phyloP scores from a whole-genome alignment of 2,888 invertebrate genomes.

The Operophtera brumata region DNA sequence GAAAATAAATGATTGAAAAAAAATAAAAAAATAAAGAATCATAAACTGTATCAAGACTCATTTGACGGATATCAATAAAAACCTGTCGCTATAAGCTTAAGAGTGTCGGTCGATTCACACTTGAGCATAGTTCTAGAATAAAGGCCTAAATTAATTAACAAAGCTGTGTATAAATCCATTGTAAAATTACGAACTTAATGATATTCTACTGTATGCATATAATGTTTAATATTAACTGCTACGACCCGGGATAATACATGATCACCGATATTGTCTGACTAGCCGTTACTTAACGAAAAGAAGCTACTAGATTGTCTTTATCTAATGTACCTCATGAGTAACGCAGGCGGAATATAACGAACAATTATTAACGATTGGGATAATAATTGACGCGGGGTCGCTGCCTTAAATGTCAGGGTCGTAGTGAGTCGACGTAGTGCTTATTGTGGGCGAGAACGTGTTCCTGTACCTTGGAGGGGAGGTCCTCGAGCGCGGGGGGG shows the following conservation, averaged over 20 bases:
- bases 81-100: too few relatives aligned
- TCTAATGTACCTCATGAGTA: background rate
- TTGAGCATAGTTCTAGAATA: too few relatives aligned
- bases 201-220: too few relatives aligned
- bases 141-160: too few relatives aligned
- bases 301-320: conserved; percentile 1
- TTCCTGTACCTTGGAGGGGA: conserved; percentile 58
- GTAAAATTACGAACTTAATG: too few relatives aligned
- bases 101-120: too few relatives aligned
- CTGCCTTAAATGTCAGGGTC: conserved; percentile 49
- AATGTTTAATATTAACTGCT: too few relatives aligned
- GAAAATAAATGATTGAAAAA: too few relatives aligned
- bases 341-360: conserved; percentile 7
- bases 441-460: conserved; percentile 62
- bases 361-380: background rate
- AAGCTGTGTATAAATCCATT: too few relatives aligned
- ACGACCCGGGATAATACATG: background rate
- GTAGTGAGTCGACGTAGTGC: conserved; percentile 53
- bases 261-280: conserved; percentile 14
- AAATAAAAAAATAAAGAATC: too few relatives aligned
- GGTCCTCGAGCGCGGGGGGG: conserved; percentile 52
- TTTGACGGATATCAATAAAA: too few relatives aligned
- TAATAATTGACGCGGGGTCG: conserved; percentile 6
- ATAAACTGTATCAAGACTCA: too few relatives aligned
- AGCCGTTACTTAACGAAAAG: conserved; percentile 2